Percentiles rank a stretch among this genome's conserved stretches.
phyloP scores from a whole-genome alignment of 1,140 invertebrate species.

The Sinella curviseta region DNA sequence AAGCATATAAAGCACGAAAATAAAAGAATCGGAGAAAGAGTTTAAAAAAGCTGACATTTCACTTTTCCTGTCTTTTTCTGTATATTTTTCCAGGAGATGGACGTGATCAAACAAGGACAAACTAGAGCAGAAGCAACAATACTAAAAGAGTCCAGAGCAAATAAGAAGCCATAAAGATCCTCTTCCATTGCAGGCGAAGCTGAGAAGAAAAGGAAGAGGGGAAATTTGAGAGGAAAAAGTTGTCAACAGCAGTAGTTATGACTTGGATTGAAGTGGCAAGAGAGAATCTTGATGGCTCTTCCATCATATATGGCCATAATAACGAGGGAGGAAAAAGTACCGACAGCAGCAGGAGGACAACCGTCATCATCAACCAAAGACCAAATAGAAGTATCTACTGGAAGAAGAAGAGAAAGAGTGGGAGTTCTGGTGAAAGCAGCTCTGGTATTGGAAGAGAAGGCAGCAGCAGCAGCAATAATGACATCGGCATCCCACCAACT shows the following conservation, averaged over 20 bases:
- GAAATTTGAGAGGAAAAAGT: neutral
- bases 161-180: no score
- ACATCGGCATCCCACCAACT: neutral
- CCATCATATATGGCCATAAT: neutral
- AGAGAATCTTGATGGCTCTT: neutral
- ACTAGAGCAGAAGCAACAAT: neutral
- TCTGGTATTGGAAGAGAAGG: neutral
- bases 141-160: no score
- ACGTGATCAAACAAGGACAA: slow-evolving; percentile 9
- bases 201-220: neutral
- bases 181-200: no score
- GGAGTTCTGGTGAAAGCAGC: neutral
- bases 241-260: slow-evolving; percentile 17
- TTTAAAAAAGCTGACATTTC: slow-evolving; percentile 20
- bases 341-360: neutral
- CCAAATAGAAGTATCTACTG: neutral
- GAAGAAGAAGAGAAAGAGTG: neutral
- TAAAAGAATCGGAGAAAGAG: neutral
- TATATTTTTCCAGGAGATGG: neutral
- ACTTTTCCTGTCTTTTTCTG: neutral
- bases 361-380: neutral
- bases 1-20: neutral
- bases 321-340: neutral
- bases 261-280: slow-evolving; percentile 1
- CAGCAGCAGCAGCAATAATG: no score